Evolutionary conservation across 2,888 invertebrate genomes (phyloP), one percentile per base, ranked within the genome.

Genomic region (Aphelenchoides bicaudatus): DNA sequence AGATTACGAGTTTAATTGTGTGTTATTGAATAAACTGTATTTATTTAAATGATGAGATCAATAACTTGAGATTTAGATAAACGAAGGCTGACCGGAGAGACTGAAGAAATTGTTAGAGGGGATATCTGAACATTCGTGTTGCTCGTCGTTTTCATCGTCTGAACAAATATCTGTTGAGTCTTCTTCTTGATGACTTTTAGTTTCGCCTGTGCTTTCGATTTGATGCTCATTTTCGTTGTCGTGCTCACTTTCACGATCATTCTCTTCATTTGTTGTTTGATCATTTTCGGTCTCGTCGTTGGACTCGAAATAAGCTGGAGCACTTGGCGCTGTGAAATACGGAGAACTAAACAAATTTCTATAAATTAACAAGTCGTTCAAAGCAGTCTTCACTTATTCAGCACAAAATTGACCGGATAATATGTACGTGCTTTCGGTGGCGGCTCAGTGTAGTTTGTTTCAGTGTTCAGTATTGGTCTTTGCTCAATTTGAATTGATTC

Each of bases 271-370:
- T 34, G 34, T 10, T 10, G 10, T 10, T n/a, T n/a, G 34, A 34
- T 10, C 10, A 34, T 10, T 34, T 34, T 34, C 34, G 34, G 34
- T 13, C 34, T 13, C 16, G 34, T 13, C 16, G 16, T 13, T 34
- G 13, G 13, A 43, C 21, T 8, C 16, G 43, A 10, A 25, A 8
- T 10, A 21, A 21, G 16, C 16, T 43, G 16, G 43, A 6, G 43
- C n/a, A n/a, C 23, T 43, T n/a, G 43, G 43, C 10, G 25, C 25
- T 8, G 16, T 19, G 43, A 43, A 43, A 25, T 43, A 43, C 6
- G 43, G 43, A 43, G 43, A 43, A 43, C 43, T 43, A n/a, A n/a
- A 43, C 6, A 25, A 34, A 34, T 13, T 52, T 52, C 25, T 31
- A 55, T 37, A 31, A 30, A 55, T 30, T 55, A 48, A 48, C 46